Evolutionary conservation across 2,113 vertebrate genomes (phyloP).

Genomic region (Piprites chloris): DNA sequence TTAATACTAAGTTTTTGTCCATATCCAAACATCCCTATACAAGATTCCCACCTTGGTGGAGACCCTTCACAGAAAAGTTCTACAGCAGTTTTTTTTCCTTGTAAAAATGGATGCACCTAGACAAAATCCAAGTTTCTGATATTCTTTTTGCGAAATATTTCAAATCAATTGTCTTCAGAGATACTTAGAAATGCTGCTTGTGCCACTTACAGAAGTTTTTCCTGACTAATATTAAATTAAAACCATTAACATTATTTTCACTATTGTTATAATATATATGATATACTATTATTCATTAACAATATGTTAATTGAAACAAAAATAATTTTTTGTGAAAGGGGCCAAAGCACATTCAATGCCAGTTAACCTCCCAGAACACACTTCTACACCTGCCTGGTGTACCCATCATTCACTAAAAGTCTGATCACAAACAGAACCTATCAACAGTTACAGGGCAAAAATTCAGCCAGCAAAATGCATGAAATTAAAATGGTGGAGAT

Average conservation of each 20-base stretch:
- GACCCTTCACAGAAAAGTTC: background rate
- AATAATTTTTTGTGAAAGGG: background rate
- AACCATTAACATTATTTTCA: background rate
- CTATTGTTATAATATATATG: fast-evolving
- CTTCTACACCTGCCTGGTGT: background rate
- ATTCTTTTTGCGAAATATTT: background rate
- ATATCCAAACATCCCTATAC: background rate
- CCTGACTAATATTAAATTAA: background rate
- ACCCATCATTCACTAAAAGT: background rate
- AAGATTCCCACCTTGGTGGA: background rate
- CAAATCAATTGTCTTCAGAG: background rate
- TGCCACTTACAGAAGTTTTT: background rate
- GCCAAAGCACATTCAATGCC: background rate
- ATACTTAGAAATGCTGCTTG: background rate
- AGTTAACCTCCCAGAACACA: background rate
- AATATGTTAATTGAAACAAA: background rate
- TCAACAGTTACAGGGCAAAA: background rate
- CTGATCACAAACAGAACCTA: background rate
- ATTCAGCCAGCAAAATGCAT: background rate
- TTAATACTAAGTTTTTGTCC: background rate
- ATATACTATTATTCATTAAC: background rate
- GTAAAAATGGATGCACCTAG: background rate
- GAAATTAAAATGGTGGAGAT: background rate
- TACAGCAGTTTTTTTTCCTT: background rate
- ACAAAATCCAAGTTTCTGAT: background rate